A percentile compares a stretch with the other conserved stretches of the same genome.
These are phyloP conservation scores for Acleris literana DNA, from an alignment of 2,888 invertebrate genomes.

Conservation along the genomic window DNA sequence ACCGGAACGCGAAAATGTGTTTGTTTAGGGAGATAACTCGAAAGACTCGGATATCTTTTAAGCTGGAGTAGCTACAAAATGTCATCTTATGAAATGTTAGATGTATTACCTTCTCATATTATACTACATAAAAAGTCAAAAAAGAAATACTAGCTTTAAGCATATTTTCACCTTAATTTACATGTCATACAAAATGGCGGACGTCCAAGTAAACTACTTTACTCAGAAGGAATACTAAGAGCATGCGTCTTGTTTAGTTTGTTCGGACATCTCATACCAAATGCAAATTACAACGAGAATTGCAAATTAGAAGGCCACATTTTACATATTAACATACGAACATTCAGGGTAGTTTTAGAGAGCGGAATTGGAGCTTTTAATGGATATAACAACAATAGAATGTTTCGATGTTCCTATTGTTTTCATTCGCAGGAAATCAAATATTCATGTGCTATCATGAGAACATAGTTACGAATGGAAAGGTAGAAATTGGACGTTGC, in stretches of 20 bases:
- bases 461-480: neutral
- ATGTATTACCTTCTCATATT: too few relatives aligned
- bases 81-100: too few relatives aligned
- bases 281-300: slow-evolving; percentile 31
- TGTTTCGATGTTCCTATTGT: slow-evolving; percentile 14
- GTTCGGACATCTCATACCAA: slow-evolving; percentile 25
- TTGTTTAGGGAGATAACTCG: too few relatives aligned
- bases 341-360: slow-evolving; percentile 25
- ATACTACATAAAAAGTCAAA: too few relatives aligned
- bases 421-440: slow-evolving; percentile 7
- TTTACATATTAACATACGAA: slow-evolving; percentile 30
- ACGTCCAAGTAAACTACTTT: slow-evolving; percentile 1
- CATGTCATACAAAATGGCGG: neutral
- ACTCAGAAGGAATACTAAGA: slow-evolving; percentile 6
- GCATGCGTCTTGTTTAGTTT: slow-evolving; percentile 17
- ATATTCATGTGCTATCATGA: slow-evolving; percentile 11
- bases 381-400: neutral
- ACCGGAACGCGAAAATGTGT: too few relatives aligned
- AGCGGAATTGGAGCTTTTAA: slow-evolving; percentile 18
- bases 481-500: too few relatives aligned
- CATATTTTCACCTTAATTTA: neutral
- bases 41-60: too few relatives aligned
- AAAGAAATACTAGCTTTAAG: too few relatives aligned
- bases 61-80: too few relatives aligned
- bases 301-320: slow-evolving; percentile 34